These are phyloP conservation scores for Acipenser transmontanus DNA, from an alignment of 2,797 vertebrate species.

Conservation along the genomic window DNA sequence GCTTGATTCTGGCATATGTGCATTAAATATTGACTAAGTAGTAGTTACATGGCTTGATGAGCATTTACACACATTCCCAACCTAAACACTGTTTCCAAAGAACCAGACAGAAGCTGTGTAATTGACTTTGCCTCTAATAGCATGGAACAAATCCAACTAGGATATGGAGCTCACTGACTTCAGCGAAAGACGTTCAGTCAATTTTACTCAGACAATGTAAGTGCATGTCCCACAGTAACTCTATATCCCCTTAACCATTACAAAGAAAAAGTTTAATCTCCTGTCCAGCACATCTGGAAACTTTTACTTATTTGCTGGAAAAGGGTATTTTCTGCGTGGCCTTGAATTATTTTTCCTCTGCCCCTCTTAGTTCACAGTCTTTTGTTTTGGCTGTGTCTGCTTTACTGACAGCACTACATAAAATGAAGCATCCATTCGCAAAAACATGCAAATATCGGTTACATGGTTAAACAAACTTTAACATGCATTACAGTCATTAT, in stretches of 20 bases:
- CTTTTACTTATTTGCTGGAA: too few relatives aligned
- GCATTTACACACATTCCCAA: constrained; percentile 39
- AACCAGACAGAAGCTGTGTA: constrained; percentile 63
- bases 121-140: constrained; percentile 79
- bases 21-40: constrained; percentile 27
- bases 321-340: too few relatives aligned
- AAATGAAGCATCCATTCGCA: constrained; percentile 51
- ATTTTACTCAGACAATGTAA: constrained; percentile 64
- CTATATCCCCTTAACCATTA: constrained; percentile 74
- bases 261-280: constrained; percentile 67
- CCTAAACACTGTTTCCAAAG: constrained; percentile 47
- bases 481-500: constrained; percentile 62
- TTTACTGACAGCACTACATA: too few relatives aligned
- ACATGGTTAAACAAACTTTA: constrained; percentile 60
- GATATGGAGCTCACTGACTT: constrained; percentile 73
- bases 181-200: constrained; percentile 74
- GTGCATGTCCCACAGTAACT: constrained; percentile 54
- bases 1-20: constrained; percentile 16
- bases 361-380: too few relatives aligned
- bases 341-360: too few relatives aligned
- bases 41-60: constrained; percentile 5
- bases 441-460: constrained; percentile 59
- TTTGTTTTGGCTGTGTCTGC: too few relatives aligned
- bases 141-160: constrained; percentile 79
- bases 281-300: constrained; percentile 58